phyloP scores from a whole-genome alignment of 2,888 invertebrate genomes.

The Agrilus biguttatus region DNA sequence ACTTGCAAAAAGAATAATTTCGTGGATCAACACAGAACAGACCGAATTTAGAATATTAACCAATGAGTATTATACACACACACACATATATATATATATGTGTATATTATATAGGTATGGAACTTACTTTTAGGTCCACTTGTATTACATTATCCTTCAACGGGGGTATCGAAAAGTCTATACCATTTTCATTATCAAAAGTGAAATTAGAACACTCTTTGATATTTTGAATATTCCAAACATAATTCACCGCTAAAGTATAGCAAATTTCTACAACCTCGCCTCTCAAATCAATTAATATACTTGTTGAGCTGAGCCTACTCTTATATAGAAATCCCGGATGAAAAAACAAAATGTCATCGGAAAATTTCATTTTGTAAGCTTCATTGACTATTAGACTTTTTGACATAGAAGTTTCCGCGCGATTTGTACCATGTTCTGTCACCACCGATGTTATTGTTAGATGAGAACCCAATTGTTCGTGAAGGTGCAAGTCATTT shows the following conservation, averaged over 20 bases:
- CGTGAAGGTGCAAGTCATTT: slow-evolving; percentile 13
- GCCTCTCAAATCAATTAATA: slow-evolving; percentile 5
- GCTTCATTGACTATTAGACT: slow-evolving; percentile 42
- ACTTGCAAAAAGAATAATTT: too few species aligned
- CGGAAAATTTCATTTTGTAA: slow-evolving; percentile 42
- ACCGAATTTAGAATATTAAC: too few species aligned
- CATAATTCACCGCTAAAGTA: slow-evolving; percentile 24
- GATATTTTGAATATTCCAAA: slow-evolving; percentile 24
- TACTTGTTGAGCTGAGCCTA: slow-evolving; percentile 24
- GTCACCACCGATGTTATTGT: slow-evolving; percentile 30
- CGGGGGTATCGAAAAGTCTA: slow-evolving; percentile 24
- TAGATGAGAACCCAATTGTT: slow-evolving; percentile 10
- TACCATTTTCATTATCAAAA: slow-evolving; percentile 14
- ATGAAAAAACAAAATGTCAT: slow-evolving; percentile 45
- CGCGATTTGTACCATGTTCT: slow-evolving; percentile 49
- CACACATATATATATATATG: too few species aligned
- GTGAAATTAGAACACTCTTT: slow-evolving; percentile 23
- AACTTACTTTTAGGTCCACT: slow-evolving; percentile 23
- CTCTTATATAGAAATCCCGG: slow-evolving; percentile 58
- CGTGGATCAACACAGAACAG: too few species aligned
- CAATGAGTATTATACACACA: too few species aligned
- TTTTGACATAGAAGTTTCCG: slow-evolving; percentile 45
- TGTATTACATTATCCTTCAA: slow-evolving; percentile 23
- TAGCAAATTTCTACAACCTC: slow-evolving; percentile 27
- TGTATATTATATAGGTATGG: too few species aligned